Evolutionary conservation across 2,113 vertebrate genomes (phyloP).

Genomic region (Dunckerocampus dactyliophorus): DNA sequence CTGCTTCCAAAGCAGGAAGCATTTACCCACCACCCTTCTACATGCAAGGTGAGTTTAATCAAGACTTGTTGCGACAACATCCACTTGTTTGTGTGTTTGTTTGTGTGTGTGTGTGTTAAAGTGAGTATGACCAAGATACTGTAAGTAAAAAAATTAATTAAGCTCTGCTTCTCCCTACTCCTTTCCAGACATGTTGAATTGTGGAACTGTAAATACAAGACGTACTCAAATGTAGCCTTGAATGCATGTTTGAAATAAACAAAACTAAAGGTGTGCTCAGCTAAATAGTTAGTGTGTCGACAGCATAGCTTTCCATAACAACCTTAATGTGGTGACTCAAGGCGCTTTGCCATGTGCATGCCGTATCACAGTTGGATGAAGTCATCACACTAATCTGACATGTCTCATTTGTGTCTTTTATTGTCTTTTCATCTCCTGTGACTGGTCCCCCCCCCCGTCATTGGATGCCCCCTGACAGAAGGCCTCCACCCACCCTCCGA

Average conservation of each 20-base stretch:
- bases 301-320: neutral
- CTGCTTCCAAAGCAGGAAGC: conserved; percentile 79
- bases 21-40: conserved; percentile 86
- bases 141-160: no score
- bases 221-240: no score
- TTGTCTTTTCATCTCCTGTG: conserved; percentile 52
- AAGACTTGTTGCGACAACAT: conserved; percentile 10
- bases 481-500: conserved; percentile 73
- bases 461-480: conserved; percentile 61
- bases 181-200: no score
- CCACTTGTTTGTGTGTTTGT: neutral
- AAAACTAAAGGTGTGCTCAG: neutral
- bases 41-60: conserved; percentile 79
- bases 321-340: conserved; percentile 3
- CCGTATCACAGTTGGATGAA: conserved; percentile 52
- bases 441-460: conserved; percentile 30
- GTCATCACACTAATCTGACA: conserved; percentile 60
- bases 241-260: no score
- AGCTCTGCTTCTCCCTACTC: no score
- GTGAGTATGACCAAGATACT: neutral
- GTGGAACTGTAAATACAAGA: no score
- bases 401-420: conserved; percentile 57
- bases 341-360: conserved; percentile 15
- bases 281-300: neutral
- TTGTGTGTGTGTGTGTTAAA: conserved; percentile 22